Evolutionary conservation across 1,140 invertebrate genomes (phyloP).

Genomic region (Pseudomyrmex flavicornis): DNA sequence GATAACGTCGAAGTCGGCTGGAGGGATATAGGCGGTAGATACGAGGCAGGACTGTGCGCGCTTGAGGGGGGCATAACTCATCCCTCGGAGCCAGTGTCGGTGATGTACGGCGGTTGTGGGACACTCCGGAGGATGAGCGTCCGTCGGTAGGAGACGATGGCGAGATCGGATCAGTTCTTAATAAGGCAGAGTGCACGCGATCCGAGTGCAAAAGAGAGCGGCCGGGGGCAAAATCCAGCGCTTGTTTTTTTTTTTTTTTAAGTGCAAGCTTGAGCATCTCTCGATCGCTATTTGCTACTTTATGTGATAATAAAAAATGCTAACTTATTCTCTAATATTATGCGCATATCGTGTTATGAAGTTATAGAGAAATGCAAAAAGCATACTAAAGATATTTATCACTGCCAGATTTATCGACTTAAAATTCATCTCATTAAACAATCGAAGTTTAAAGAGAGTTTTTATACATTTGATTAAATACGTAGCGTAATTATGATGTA

Average conservation of each 20-base stretch:
- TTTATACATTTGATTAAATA: no score
- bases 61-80: constrained; percentile 71
- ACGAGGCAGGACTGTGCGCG: constrained; percentile 48
- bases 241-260: not conserved
- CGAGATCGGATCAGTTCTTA: constrained; percentile 75
- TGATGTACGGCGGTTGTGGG: constrained; percentile 78
- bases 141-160: constrained; percentile 60
- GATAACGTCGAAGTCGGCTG: constrained; percentile 34
- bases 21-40: constrained; percentile 27
- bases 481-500: no score
- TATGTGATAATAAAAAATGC: no score
- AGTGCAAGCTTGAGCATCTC: not conserved
- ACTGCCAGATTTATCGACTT: no score
- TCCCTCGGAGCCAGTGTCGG: constrained; percentile 58
- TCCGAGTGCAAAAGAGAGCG: constrained; percentile 75
- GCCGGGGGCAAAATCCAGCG: not conserved
- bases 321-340: no score
- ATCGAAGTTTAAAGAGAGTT: no score
- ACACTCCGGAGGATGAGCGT: constrained; percentile 66
- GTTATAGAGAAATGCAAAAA: no score
- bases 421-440: no score
- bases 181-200: constrained; percentile 83
- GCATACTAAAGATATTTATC: no score
- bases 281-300: not conserved
- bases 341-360: no score